A percentile compares a stretch with the other conserved stretches of the same genome.
These are phyloP conservation scores for Hermetia illucens DNA, from an alignment of 1,140 invertebrate species.

Conservation along the genomic window DNA sequence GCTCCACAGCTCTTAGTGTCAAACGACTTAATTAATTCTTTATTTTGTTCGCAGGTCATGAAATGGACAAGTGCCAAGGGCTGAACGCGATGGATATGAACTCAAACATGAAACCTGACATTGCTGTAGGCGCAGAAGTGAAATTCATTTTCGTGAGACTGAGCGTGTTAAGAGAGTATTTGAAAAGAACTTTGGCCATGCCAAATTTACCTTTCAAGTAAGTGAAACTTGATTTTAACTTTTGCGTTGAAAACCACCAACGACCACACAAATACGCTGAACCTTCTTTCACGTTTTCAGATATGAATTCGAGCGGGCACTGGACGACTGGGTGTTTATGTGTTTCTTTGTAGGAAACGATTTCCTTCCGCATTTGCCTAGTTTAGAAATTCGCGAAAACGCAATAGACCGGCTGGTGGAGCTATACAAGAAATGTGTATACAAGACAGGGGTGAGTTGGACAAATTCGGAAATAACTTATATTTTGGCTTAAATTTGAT, in stretches of 20 bases:
- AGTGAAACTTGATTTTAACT: too few relatives aligned
- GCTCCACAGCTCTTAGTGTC: slow-evolving; percentile 19
- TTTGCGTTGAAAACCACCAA: not conserved
- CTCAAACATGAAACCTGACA: slow-evolving; percentile 19
- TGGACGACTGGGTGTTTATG: slow-evolving; percentile 99
- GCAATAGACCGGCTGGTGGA: slow-evolving; percentile 91
- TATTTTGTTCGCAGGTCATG: slow-evolving; percentile 51
- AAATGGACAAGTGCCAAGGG: slow-evolving; percentile 90
- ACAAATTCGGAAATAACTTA: slow-evolving; percentile 1
- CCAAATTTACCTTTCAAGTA: slow-evolving; percentile 76
- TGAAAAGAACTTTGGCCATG: slow-evolving; percentile 84
- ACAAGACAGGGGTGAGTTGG: slow-evolving; percentile 64
- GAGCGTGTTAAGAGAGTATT: slow-evolving; percentile 87
- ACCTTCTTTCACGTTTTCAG: not conserved
- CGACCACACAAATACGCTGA: not conserved
- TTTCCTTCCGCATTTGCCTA: slow-evolving; percentile 96
- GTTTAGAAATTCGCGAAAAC: slow-evolving; percentile 93
- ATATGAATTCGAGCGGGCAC: slow-evolving; percentile 75
- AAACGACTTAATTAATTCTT: slow-evolving; percentile 3
- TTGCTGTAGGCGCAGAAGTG: slow-evolving; percentile 50
- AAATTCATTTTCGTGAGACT: slow-evolving; percentile 84
- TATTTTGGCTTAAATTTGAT: slow-evolving; percentile 1
- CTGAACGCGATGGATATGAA: slow-evolving; percentile 30
- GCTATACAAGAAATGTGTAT: slow-evolving; percentile 91
- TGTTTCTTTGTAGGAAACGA: slow-evolving; percentile 99